phyloP scores from a whole-genome alignment of 2,888 invertebrate species.

The Drosophila austrosaltans region DNA sequence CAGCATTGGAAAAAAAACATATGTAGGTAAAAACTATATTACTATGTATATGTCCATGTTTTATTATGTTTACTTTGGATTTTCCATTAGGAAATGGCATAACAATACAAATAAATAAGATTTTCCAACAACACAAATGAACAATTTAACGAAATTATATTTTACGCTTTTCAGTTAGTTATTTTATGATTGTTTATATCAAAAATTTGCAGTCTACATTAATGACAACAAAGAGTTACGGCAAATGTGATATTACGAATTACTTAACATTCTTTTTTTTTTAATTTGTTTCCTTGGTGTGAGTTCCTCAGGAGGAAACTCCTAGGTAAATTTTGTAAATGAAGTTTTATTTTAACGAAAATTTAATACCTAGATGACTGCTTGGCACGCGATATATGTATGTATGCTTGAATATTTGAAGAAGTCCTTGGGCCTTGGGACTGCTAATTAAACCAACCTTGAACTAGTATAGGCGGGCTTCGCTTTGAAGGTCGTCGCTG shows the following conservation, averaged over 20 bases:
- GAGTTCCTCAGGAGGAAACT: not conserved
- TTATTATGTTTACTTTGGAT: conserved; percentile 24
- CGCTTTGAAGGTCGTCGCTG: conserved; percentile 67
- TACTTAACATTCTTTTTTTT: not conserved
- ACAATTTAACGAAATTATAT: not conserved
- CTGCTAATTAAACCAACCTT: conserved; percentile 77
- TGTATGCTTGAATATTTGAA: conserved; percentile 4
- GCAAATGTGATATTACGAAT: not conserved
- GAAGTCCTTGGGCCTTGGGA: conserved; percentile 45
- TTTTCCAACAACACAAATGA: not conserved
- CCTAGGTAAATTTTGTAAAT: conserved; percentile 13
- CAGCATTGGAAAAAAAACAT: conserved; percentile 28
- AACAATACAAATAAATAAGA: not conserved
- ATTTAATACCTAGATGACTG: conserved; percentile 37
- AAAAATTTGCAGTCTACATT: not conserved
- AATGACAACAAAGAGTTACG: not conserved
- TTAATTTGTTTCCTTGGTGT: not conserved
- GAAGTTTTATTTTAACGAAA: conserved; percentile 27
- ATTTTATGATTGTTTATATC: not conserved
- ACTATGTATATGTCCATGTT: conserved; percentile 30
- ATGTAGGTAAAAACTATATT: conserved; percentile 38
- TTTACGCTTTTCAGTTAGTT: no score
- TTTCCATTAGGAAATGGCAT: conserved; percentile 12
- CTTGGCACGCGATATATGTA: conserved; percentile 60
- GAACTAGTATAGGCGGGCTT: conserved; percentile 42